A percentile compares a stretch with the other conserved stretches of the same genome.
These are phyloP conservation scores for Reticulitermes speratus DNA, from an alignment of 1,140 invertebrate genomes.

Conservation along the genomic window DNA sequence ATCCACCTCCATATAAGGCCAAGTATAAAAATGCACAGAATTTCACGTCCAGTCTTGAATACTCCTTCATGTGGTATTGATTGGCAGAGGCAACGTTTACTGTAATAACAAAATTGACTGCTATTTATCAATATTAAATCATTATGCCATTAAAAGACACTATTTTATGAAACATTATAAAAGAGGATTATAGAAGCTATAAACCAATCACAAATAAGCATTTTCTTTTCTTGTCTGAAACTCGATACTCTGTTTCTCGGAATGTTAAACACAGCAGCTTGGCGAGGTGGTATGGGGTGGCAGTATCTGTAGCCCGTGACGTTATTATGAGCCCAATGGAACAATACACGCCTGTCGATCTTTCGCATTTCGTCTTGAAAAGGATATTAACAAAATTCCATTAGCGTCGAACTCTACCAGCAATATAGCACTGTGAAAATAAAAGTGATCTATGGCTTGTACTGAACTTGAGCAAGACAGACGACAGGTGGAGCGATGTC, in stretches of 20 bases:
- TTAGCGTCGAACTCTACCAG: not conserved
- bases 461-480: too few relatives aligned
- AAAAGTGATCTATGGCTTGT: not conserved
- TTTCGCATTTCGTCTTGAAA: not conserved
- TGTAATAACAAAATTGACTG: too few relatives aligned
- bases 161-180: not conserved
- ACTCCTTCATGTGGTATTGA: too few relatives aligned
- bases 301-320: not conserved
- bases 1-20: too few relatives aligned
- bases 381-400: constrained; percentile 19
- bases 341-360: constrained; percentile 5
- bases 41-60: too few relatives aligned
- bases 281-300: too few relatives aligned
- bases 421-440: not conserved
- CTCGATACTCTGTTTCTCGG: not conserved
- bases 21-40: too few relatives aligned
- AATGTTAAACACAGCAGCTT: constrained; percentile 9
- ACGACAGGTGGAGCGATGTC: too few relatives aligned
- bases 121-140: too few relatives aligned
- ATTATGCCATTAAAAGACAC: too few relatives aligned
- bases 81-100: too few relatives aligned
- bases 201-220: constrained; percentile 3
- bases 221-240: constrained; percentile 17
- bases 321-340: constrained; percentile 3
- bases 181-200: not conserved